These are phyloP conservation scores for Crotalus horridus DNA, from an alignment of 2,113 vertebrate genomes.

Conservation along the genomic window DNA sequence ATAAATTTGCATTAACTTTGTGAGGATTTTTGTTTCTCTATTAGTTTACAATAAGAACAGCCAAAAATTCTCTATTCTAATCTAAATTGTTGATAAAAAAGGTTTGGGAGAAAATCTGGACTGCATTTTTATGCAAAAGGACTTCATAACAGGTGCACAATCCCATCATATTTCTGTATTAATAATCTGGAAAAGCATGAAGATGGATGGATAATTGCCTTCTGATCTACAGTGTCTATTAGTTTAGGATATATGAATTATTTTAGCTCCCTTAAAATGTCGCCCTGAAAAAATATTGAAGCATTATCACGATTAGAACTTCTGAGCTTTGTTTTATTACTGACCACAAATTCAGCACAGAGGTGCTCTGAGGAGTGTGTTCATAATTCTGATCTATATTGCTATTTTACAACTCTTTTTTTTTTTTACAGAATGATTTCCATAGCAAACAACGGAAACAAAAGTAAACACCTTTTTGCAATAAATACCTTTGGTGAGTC, in stretches of 20 bases:
- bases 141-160: background rate
- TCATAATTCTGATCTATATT: background rate
- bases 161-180: background rate
- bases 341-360: background rate
- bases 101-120: background rate
- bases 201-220: background rate
- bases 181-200: background rate
- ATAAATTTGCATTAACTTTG: background rate
- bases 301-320: background rate
- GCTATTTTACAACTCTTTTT: background rate
- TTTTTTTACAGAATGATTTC: background rate
- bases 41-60: background rate
- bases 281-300: background rate
- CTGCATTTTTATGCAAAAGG: background rate
- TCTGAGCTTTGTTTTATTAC: background rate
- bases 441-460: background rate
- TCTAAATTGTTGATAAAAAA: background rate
- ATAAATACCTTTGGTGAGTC: background rate
- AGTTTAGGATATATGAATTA: background rate
- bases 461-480: background rate
- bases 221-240: background rate
- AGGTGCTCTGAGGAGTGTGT: background rate
- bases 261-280: background rate
- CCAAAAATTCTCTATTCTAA: background rate
- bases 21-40: background rate